Evolutionary conservation across 2,113 vertebrate species (phyloP).

Genomic region (Cavia aperea): DNA sequence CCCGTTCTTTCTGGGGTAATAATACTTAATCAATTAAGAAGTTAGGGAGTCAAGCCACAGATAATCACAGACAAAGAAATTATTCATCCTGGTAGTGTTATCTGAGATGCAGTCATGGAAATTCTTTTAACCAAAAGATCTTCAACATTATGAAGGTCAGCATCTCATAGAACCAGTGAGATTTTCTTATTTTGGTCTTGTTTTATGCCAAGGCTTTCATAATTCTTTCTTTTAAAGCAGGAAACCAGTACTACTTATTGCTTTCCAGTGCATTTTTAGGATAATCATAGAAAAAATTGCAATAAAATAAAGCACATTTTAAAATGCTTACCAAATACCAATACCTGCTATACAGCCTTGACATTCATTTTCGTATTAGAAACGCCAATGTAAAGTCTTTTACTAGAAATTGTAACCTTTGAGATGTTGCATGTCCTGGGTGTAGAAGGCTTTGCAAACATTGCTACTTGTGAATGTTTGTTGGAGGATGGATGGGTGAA

Average conservation of each 20-base stretch:
- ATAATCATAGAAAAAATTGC: not conserved
- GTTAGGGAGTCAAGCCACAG: fast-evolving
- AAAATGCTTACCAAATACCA: not conserved
- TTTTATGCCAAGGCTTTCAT: not conserved
- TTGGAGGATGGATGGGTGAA: not conserved
- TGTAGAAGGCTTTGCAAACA: not conserved
- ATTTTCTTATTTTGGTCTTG: not conserved
- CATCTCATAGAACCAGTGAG: too few species aligned
- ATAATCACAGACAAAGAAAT: not conserved
- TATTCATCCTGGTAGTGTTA: not conserved
- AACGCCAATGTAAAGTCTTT: not conserved
- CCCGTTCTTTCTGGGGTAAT: fast-evolving
- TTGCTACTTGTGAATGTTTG: not conserved
- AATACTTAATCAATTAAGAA: not conserved
- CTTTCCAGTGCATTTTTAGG: not conserved
- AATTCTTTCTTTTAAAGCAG: not conserved
- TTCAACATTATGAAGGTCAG: not conserved
- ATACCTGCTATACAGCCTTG: not conserved
- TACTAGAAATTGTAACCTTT: not conserved
- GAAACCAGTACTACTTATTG: slow-evolving; percentile 13
- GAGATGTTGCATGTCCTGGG: not conserved
- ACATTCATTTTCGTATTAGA: not conserved
- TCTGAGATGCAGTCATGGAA: not conserved
- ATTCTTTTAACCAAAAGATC: not conserved
- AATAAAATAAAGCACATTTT: not conserved